Evolutionary conservation across 2,113 vertebrate species (phyloP).

Genomic region (Phyllostomus hastatus): DNA sequence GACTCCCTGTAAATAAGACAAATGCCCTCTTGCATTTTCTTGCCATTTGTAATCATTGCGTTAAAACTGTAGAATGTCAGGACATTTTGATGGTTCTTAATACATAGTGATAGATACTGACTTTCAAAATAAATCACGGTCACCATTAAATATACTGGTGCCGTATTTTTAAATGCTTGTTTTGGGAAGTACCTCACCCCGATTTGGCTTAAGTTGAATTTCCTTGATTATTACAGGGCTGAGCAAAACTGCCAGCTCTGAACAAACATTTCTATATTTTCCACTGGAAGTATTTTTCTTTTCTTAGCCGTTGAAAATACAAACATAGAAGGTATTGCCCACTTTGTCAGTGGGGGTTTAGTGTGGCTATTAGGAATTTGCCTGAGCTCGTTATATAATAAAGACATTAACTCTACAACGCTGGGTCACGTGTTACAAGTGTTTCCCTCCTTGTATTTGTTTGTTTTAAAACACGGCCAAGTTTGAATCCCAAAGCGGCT

Average conservation of each 20-base stretch:
- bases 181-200: neutral
- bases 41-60: neutral
- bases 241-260: neutral
- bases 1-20: neutral
- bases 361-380: neutral
- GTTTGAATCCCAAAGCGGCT: neutral
- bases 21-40: neutral
- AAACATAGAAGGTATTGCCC: neutral
- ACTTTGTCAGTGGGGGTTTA: neutral
- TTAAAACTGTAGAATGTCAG: neutral
- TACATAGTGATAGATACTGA: neutral
- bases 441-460: neutral
- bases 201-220: neutral
- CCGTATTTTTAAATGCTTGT: neutral
- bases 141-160: neutral
- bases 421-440: neutral
- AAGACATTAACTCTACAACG: neutral
- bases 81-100: neutral
- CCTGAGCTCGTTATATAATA: neutral
- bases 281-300: neutral
- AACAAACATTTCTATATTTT: neutral
- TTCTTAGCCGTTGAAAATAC: neutral
- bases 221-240: neutral
- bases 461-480: conserved; percentile 21
- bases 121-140: neutral